Base-by-base conservation (phyloP, 2,888 invertebrate genomes). In the Noctuana brunneofusca region DNA sequence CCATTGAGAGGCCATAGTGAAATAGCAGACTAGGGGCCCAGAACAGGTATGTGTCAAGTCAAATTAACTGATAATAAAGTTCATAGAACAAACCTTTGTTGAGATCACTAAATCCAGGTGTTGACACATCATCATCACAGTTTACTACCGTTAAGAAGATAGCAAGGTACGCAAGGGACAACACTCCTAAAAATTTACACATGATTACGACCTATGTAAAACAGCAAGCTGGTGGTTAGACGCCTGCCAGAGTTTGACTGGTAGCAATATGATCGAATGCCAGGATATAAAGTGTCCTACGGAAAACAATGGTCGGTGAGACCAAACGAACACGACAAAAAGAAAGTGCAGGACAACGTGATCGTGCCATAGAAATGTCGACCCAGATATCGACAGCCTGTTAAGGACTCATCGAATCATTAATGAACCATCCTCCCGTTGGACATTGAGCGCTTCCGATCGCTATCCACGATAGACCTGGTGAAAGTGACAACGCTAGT, bases 271-370 rank as follows among this genome's bases (percentile, higher is more conserved):
- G 80, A 71, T 71, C 75, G 76, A 81, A 75, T 74, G 77, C 74
- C 86, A 89, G 89, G 90, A 89, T 91, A 88, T 91, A 91, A 90
- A 89, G 86, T 82, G 81, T 86, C 85, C 82, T 84, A 73, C 75
- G 76, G 80, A 84, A 79, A 79, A 87, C 89, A 89, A 88, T 87
- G 73, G 87, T 71, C 86, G 87, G 83, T 76, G 75, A 83, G 78
- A 85, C 83, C 84, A 87, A 89, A 85, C 78, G 78, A 72, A 78
- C 76, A 79, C 76, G 81, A 79, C 76, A 60, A 82, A 89, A 91
- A 89, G 90, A 91, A 90, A 91, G 90, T 81, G 83, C 76, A 81
- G 83, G 81, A 81, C 85, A 86, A 87, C 89, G 90, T 89, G 90
- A 89, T 85, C 71, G 81, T 71, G 72, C 75, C 76, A 76, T 84